phyloP scores from a whole-genome alignment of 1,140 invertebrate genomes.

The Ceratoteleas bidentatus region DNA sequence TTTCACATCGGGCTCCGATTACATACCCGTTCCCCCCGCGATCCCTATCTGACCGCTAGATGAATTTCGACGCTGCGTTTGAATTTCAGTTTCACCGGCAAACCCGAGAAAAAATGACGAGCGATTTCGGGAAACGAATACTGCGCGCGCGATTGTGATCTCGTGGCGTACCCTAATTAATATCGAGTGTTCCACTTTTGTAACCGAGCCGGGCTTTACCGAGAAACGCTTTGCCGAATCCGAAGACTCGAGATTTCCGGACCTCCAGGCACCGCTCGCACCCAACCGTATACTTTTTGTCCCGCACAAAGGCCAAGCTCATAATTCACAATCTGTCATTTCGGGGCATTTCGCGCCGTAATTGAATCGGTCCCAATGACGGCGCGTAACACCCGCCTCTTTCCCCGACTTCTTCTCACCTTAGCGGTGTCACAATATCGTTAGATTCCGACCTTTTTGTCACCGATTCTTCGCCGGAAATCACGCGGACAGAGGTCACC shows the following conservation, averaged over 20 bases:
- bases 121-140: conserved; percentile 11
- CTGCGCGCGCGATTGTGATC: conserved; percentile 28
- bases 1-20: too few species aligned
- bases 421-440: conserved; percentile 18
- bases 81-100: conserved; percentile 10
- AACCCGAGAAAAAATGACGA: conserved; percentile 23
- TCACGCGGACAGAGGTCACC: too few species aligned
- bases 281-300: conserved; percentile 37
- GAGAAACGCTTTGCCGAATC: conserved; percentile 29
- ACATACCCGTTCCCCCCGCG: too few species aligned
- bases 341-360: conserved; percentile 26
- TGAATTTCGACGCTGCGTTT: background rate
- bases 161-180: conserved; percentile 37
- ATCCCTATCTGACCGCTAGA: background rate
- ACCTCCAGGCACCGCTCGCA: conserved; percentile 15
- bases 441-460: background rate
- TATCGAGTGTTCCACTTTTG: conserved; percentile 44
- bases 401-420: too few species aligned
- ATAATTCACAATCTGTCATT: conserved; percentile 55
- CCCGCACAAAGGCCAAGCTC: conserved; percentile 24
- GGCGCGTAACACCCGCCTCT: conserved; percentile 22
- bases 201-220: conserved; percentile 18
- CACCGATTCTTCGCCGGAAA: too few species aligned
- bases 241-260: conserved; percentile 39
- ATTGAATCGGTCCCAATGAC: conserved; percentile 51